phyloP scores from a whole-genome alignment of 2,888 invertebrate species.

The Myathropa florea region DNA sequence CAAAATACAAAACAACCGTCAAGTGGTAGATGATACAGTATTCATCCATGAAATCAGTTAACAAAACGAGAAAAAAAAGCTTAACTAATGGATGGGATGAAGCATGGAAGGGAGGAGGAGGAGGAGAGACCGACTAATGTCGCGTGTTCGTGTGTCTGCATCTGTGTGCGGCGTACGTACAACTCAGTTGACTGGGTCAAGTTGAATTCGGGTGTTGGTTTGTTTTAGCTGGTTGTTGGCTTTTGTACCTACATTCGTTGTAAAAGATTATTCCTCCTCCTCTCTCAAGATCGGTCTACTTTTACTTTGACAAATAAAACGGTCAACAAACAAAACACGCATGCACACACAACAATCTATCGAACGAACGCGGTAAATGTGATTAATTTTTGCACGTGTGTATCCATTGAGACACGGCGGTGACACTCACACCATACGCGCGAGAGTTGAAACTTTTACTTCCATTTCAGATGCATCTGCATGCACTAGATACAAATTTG shows the following conservation, averaged over 20 bases:
- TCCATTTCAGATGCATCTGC: constrained; percentile 60
- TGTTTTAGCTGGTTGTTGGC: constrained; percentile 50
- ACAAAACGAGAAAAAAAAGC: constrained; percentile 9
- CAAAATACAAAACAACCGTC: constrained; percentile 3
- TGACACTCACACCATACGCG: not conserved
- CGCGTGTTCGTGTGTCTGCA: constrained; percentile 1
- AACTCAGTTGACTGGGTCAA: constrained; percentile 62
- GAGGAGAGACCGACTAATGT: not conserved
- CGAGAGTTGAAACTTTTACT: constrained; percentile 46
- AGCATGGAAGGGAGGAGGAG: not conserved
- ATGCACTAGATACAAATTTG: constrained; percentile 63
- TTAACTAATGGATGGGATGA: too few relatives aligned
- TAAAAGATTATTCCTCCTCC: constrained; percentile 16
- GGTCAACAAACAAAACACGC: constrained; percentile 3
- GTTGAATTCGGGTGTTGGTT: constrained; percentile 70
- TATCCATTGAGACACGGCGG: not conserved
- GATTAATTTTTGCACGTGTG: constrained; percentile 36
- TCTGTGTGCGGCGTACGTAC: constrained; percentile 1
- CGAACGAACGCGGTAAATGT: not conserved
- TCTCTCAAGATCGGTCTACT: constrained; percentile 32
- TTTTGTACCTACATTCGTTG: too few relatives aligned
- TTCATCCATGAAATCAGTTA: constrained; percentile 11
- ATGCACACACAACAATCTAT: not conserved
- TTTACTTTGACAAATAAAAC: constrained; percentile 24
- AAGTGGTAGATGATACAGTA: constrained; percentile 1